phyloP scores from a whole-genome alignment of 2,888 invertebrate genomes.

The Melinaea menophilus region DNA sequence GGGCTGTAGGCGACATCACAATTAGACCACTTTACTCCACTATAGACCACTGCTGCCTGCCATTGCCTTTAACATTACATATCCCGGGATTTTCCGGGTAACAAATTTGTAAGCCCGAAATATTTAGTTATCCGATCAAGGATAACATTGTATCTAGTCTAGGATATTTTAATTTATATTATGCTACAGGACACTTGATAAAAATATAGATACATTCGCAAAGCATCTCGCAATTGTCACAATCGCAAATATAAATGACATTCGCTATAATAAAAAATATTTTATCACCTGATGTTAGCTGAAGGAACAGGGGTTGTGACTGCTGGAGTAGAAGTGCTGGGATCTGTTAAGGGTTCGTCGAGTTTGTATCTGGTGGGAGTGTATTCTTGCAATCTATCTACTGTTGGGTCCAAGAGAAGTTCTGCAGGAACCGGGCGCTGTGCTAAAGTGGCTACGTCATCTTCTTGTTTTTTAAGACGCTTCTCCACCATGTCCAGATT shows the following conservation, averaged over 20 bases:
- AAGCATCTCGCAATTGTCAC: slow-evolving; percentile 36
- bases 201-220: slow-evolving; percentile 39
- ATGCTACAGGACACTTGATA: slow-evolving; percentile 17
- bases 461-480: slow-evolving; percentile 89
- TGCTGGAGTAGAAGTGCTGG: slow-evolving; percentile 58
- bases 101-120: too few relatives aligned
- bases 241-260: slow-evolving; percentile 37
- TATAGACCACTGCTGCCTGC: too few relatives aligned
- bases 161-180: too few relatives aligned
- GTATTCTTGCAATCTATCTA: slow-evolving; percentile 87
- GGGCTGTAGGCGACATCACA: slow-evolving; percentile 68
- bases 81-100: too few relatives aligned
- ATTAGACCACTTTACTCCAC: slow-evolving; percentile 45
- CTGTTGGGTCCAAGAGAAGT: slow-evolving; percentile 83
- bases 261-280: slow-evolving; percentile 43
- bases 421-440: slow-evolving; percentile 86
- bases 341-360: slow-evolving; percentile 62
- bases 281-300: slow-evolving; percentile 66
- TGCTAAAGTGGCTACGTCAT: slow-evolving; percentile 87
- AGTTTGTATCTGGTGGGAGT: slow-evolving; percentile 82
- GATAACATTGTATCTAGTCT: too few relatives aligned
- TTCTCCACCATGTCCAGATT: slow-evolving; percentile 92
- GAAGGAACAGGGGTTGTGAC: slow-evolving; percentile 54
- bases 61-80: too few relatives aligned
- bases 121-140: too few relatives aligned